Base-by-base conservation (phyloP, 2,797 vertebrate species). In the Psittacula echo region DNA sequence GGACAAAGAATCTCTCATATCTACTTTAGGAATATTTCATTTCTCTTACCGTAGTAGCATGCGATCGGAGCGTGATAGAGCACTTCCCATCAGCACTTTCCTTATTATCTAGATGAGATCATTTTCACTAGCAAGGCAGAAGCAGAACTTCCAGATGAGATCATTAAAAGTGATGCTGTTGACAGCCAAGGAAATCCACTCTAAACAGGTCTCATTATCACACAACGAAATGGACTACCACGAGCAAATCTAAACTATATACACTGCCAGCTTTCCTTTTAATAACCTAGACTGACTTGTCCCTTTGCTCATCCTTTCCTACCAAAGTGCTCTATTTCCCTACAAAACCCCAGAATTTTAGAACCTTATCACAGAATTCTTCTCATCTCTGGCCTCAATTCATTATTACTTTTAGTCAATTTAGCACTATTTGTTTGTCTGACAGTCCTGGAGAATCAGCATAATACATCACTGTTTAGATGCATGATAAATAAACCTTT, bases 71-170 rank as follows among this genome's bases (percentile, higher is more conserved):
- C 2, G 18, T 45, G 54, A 84, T 60, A 37, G 88, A 91, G 70
- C 26, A 76, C 56, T 72, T 64, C 17, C 70, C 64, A 73, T 76
- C 74, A 93, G 51, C 47, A 42, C 61, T 89, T 90, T 41, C 47
- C 77, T 86, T 72, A 78, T n/a, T 89, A 86, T 88, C 87, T 75
- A 88, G 42, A 91, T 77, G 65, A 80, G 78, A 86, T 89, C 13
- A 75, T 91, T 91, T 61, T 81, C 45, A 87, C n/a, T 47, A 51
- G 50, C 22, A 62, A 88, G 50, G 72, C 66, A 95, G 72, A 39
- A 66, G 39, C 39, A 83, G 72, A 83, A 85, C 50, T 84, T 93
- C 24, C 66, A 92, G 70, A 90, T 42, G 47, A 94, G 62, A 92
- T 75, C 50, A 73, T 90, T 92, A 86, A 90, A 90, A 83, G 62